A percentile compares a stretch with the other conserved stretches of the same genome.
Evolutionary conservation across 2,113 vertebrate genomes (phyloP).

Genomic region (Nerophis lumbriciformis): DNA sequence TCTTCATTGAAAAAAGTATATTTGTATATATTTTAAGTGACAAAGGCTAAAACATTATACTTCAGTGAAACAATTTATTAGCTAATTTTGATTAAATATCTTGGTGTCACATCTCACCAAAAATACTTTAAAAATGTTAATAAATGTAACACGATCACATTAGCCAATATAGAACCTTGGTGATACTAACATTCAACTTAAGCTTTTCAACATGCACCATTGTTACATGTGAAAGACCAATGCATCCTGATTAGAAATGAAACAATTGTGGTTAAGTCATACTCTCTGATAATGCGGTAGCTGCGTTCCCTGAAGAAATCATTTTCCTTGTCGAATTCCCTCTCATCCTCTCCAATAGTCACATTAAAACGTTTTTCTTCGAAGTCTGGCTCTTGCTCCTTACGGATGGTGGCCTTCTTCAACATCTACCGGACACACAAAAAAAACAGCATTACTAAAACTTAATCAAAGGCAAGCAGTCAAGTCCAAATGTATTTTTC

Average conservation of each 20-base stretch:
- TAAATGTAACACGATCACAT: not conserved
- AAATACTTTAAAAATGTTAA: too few relatives aligned
- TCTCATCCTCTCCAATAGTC: conserved; percentile 93
- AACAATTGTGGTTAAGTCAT: conserved; percentile 7
- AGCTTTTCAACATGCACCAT: too few relatives aligned
- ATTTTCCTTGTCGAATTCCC: conserved; percentile 98
- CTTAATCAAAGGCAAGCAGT: not conserved
- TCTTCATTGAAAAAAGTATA: not conserved
- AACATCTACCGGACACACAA: conserved; percentile 72
- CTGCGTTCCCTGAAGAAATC: conserved; percentile 94
- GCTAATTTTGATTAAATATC: too few relatives aligned
- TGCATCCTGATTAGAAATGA: not conserved
- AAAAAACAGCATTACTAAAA: not conserved
- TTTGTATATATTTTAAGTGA: not conserved
- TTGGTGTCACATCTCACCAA: not conserved
- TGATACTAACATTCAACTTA: not conserved
- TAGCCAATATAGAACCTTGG: not conserved
- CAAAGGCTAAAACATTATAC: not conserved
- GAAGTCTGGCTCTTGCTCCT: conserved; percentile 97
- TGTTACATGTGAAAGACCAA: not conserved
- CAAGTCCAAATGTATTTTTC: not conserved
- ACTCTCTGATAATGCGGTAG: conserved; percentile 90
- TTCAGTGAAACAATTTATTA: not conserved
- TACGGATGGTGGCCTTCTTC: conserved; percentile 96
- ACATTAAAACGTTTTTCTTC: conserved; percentile 97